Conservation (phyloP, 2,888 invertebrate genomes). For the Danaus chrysippus region DNA sequence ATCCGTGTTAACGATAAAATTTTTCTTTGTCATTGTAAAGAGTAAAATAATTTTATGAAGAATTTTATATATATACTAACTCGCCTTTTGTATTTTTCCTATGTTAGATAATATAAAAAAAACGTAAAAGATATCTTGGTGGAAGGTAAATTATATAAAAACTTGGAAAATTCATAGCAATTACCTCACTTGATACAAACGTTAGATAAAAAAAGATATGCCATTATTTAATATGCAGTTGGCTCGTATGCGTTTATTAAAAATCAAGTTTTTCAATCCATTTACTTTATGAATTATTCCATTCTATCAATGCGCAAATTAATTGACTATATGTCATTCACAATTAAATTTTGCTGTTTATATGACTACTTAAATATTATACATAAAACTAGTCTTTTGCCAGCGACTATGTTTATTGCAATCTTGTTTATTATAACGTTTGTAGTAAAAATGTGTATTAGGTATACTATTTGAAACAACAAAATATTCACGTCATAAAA, state of each 20-base stretch:
- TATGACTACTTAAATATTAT: too few relatives aligned
- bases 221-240: background rate
- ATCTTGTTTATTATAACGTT: too few relatives aligned
- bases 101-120: too few relatives aligned
- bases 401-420: too few relatives aligned
- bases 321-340: background rate
- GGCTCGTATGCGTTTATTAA: background rate
- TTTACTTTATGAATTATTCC: slow-evolving; percentile 6
- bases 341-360: background rate
- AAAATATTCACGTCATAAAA: too few relatives aligned
- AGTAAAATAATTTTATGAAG: background rate
- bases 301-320: slow-evolving; percentile 4
- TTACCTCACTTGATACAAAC: background rate
- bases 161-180: too few relatives aligned
- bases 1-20: background rate
- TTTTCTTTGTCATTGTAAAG: background rate
- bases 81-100: too few relatives aligned
- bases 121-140: too few relatives aligned
- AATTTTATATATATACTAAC: background rate
- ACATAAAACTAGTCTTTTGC: too few relatives aligned
- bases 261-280: slow-evolving; percentile 2
- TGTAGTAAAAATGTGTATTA: too few relatives aligned
- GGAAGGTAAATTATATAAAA: too few relatives aligned
- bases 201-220: background rate
- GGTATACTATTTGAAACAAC: too few relatives aligned